These are phyloP conservation scores for Strix uralensis DNA, from an alignment of 2,113 vertebrate species.

Conservation along the genomic window DNA sequence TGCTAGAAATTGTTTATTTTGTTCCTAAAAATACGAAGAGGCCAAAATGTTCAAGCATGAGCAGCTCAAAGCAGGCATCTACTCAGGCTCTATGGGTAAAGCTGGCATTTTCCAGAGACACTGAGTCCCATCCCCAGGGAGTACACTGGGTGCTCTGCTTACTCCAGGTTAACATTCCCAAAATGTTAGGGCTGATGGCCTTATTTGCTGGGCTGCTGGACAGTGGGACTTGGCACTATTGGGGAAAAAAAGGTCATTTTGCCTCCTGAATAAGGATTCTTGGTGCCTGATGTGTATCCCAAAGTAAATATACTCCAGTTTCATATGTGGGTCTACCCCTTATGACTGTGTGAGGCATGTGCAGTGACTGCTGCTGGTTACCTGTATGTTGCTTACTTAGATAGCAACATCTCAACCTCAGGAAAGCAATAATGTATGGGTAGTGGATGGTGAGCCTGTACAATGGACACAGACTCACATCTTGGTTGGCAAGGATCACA, in stretches of 20 bases:
- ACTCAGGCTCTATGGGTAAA: background rate
- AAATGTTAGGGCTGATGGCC: background rate
- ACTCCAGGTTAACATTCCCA: background rate
- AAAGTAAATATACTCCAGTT: background rate
- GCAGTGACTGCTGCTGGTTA: background rate
- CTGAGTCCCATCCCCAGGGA: background rate
- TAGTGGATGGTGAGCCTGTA: background rate
- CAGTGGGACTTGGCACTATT: background rate
- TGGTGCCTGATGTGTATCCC: background rate
- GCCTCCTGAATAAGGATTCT: background rate
- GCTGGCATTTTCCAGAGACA: background rate
- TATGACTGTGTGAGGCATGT: background rate
- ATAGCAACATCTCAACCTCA: background rate
- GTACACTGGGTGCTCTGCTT: background rate
- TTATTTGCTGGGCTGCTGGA: background rate
- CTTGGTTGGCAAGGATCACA: background rate
- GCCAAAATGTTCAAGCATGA: background rate
- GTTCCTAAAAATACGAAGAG: conserved; percentile 42
- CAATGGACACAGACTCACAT: background rate
- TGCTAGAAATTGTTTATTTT: conserved; percentile 48
- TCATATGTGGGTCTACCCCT: background rate
- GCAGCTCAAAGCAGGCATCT: conserved; percentile 4
- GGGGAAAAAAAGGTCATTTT: background rate
- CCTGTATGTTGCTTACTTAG: background rate
- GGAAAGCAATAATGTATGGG: background rate